phyloP scores from a whole-genome alignment of 2,888 invertebrate species.

The Drosophila prolongata region DNA sequence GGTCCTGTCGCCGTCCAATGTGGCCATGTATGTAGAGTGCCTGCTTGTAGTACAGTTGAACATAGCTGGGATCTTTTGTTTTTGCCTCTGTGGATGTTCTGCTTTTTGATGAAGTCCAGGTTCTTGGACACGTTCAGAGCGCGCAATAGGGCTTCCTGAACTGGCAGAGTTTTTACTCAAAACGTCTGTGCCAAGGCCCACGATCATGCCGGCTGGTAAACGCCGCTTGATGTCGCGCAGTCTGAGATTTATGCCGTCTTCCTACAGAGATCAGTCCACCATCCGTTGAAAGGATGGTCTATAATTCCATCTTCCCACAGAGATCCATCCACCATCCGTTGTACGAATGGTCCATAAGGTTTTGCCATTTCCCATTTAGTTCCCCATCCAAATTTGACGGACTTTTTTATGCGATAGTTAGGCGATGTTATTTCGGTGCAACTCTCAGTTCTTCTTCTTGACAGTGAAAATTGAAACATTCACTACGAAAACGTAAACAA shows the following conservation, averaged over 20 bases:
- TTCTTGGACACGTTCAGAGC: conserved; percentile 91
- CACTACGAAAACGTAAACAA: too few relatives aligned
- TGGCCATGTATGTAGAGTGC: conserved; percentile 93
- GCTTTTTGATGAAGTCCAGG: conserved; percentile 86
- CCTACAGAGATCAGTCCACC: too few relatives aligned
- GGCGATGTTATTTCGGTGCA: too few relatives aligned
- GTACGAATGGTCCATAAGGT: too few relatives aligned
- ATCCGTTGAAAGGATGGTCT: too few relatives aligned
- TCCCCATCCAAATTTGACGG: too few relatives aligned
- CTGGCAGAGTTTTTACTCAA: conserved; percentile 91
- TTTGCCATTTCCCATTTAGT: too few relatives aligned
- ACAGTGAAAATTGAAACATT: too few relatives aligned
- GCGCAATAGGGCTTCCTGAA: conserved; percentile 90
- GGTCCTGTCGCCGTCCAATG: conserved; percentile 92
- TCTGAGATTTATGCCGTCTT: conserved; percentile 86
- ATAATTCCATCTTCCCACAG: too few relatives aligned
- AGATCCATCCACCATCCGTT: too few relatives aligned
- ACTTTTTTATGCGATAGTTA: too few relatives aligned
- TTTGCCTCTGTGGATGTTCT: conserved; percentile 73
- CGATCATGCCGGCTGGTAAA: conserved; percentile 87
- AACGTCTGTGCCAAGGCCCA: conserved; percentile 95
- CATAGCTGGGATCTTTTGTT: conserved; percentile 59
- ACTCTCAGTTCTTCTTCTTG: too few relatives aligned
- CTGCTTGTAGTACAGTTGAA: conserved; percentile 89
- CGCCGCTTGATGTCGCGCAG: conserved; percentile 91